Evolutionary conservation across 2,113 vertebrate species (phyloP).

Genomic region (Sphyrna mokarran): DNA sequence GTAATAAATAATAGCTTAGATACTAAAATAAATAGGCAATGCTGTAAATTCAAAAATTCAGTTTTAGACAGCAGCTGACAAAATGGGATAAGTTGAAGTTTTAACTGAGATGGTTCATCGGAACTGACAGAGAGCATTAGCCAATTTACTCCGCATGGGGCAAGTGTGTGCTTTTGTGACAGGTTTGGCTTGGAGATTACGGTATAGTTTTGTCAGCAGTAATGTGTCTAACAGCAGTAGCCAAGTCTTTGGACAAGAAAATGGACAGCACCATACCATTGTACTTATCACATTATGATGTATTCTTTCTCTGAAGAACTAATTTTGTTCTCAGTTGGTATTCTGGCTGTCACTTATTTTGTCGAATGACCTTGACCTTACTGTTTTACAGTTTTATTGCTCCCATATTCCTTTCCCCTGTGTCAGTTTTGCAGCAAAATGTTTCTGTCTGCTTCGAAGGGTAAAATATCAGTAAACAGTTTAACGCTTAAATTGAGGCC

Average conservation of each 20-base stretch:
- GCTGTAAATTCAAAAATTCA: background rate
- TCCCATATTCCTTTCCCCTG: background rate
- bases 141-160: constrained; percentile 27
- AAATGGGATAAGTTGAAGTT: background rate
- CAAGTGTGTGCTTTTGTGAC: constrained; percentile 3
- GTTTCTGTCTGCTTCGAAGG: background rate
- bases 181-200: constrained; percentile 1
- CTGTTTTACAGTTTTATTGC: background rate
- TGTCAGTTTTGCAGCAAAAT: background rate
- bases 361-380: background rate
- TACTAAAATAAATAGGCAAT: background rate
- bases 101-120: background rate
- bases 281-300: background rate
- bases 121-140: constrained; percentile 4
- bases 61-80: background rate
- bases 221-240: constrained; percentile 22
- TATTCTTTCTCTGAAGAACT: background rate
- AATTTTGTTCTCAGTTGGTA: constrained; percentile 25
- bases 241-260: background rate
- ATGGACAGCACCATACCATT: constrained; percentile 1
- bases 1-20: background rate
- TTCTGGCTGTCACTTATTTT: constrained; percentile 17
- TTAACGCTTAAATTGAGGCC: background rate
- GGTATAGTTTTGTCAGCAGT: background rate
- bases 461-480: background rate